These are phyloP conservation scores for Geotrupes spiniger DNA, from an alignment of 2,888 invertebrate genomes.

Conservation along the genomic window DNA sequence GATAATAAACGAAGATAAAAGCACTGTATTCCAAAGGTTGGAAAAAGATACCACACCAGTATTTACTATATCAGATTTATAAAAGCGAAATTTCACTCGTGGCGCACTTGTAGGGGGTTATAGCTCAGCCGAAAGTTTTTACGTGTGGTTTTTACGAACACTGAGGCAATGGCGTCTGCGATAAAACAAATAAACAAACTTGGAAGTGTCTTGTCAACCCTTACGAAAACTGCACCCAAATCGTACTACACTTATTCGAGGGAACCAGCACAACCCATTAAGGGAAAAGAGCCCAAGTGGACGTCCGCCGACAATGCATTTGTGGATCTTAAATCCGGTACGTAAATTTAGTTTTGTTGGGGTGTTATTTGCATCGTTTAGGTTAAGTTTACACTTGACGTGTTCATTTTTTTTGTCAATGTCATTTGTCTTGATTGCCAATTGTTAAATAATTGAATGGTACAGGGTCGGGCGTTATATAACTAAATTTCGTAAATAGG, in stretches of 20 bases:
- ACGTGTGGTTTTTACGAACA: slow-evolving; percentile 1
- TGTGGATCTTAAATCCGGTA: slow-evolving; percentile 78
- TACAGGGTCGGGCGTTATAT: no score
- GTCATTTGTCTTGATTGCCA: background rate
- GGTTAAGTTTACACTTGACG: slow-evolving; percentile 5
- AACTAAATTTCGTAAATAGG: no score
- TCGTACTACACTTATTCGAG: slow-evolving; percentile 75
- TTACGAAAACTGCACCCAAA: slow-evolving; percentile 47
- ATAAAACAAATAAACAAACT: slow-evolving; percentile 37
- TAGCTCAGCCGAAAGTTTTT: no score
- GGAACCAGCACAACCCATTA: slow-evolving; percentile 77
- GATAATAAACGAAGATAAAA: slow-evolving; percentile 10
- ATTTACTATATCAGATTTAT: slow-evolving; percentile 16
- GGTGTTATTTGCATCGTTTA: slow-evolving; percentile 15
- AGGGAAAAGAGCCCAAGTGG: slow-evolving; percentile 69
- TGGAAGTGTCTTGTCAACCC: slow-evolving; percentile 36
- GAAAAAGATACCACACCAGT: slow-evolving; percentile 19
- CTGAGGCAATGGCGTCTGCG: slow-evolving; percentile 38
- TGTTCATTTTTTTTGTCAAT: background rate
- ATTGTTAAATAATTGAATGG: no score
- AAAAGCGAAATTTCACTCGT: slow-evolving; percentile 13
- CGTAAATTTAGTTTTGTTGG: slow-evolving; percentile 30
- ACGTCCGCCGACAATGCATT: slow-evolving; percentile 76
- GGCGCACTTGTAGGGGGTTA: slow-evolving; percentile 1
- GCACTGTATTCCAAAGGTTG: slow-evolving; percentile 8